Conservation (phyloP, 2,113 vertebrate species). For the Pteronura brasiliensis region DNA sequence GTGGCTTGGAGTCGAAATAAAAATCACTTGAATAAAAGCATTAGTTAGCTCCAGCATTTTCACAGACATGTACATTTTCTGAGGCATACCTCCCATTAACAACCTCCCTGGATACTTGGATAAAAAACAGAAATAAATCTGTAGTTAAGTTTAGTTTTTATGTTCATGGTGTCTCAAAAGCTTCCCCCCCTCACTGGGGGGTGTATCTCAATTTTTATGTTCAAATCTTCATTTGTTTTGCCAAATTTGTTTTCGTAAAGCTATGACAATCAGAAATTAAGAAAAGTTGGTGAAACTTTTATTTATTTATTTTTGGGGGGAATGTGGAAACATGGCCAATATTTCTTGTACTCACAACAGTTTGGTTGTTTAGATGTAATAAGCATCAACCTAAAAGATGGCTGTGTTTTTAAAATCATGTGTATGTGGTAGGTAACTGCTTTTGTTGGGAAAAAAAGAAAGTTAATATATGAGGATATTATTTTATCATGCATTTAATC, state of each 20-base stretch:
- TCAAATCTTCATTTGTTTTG: slow-evolving; percentile 1
- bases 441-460: background rate
- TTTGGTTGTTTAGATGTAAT: slow-evolving; percentile 35
- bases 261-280: slow-evolving; percentile 42
- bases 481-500: background rate
- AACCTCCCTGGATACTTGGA: slow-evolving; percentile 54
- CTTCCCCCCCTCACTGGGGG: background rate
- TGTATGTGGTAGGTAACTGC: background rate
- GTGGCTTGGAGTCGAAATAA: slow-evolving; percentile 73
- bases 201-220: slow-evolving; percentile 21
- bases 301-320: background rate
- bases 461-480: background rate
- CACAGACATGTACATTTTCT: slow-evolving; percentile 55
- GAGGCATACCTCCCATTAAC: slow-evolving; percentile 63
- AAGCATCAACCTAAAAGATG: background rate
- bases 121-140: slow-evolving; percentile 61
- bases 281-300: background rate
- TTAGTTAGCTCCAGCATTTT: slow-evolving; percentile 66
- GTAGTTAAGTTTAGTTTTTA: slow-evolving; percentile 57
- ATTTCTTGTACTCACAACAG: background rate
- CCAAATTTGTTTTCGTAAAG: slow-evolving; percentile 53
- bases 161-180: slow-evolving; percentile 46
- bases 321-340: background rate
- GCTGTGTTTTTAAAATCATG: background rate
- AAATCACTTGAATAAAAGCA: slow-evolving; percentile 68